Evolutionary conservation across 2,888 invertebrate species (phyloP), one percentile per base, ranked within the genome.

Genomic region (Ferdinandea cuprea): DNA sequence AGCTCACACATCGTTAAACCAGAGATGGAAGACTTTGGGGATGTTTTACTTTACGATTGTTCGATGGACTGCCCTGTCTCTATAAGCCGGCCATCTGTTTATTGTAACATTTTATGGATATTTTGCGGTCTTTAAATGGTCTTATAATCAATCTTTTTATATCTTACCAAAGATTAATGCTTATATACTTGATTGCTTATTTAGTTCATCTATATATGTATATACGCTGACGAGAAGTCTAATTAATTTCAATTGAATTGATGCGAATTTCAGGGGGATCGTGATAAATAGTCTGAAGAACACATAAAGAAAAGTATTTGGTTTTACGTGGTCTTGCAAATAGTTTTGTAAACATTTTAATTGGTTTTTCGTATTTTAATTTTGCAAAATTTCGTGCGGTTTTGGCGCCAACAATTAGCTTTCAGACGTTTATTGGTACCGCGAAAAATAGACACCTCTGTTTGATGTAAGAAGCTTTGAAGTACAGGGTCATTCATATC

Each of bases 91-190:
- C 9, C 48, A 54, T 58, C 30, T 73, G 63, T 73, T 73, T 63
- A 63, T 48, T 37, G 44, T 28, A 48, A 17, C 17, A 35, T 37
- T 65, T 73, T 48, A 73, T 73, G 46, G 65, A 40, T 48, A 35
- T 65, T 19, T 56, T 65, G 65, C 13, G 73, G 65, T 46, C 8
- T 40, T 30, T 25, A 30, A 54, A 52, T 42, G 28, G 30, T 42
- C 52, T 37, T 59, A 15, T 50, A 59, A 65, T 52, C 48, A 69
- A 50, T 71, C 35, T 42, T 44, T 44, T 44, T 35, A 44, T 32
- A 30, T 63, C 32, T 66, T 11, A 19, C 40, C 65, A 37, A 30
- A 50, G n/a, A 65, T 50, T 65, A 40, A 40, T 65, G 35, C 30
- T 40, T n/a, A 65, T 65, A 37, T 50, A 28, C 25, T 37, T 37